These are phyloP conservation scores for Morone chrysops DNA, from an alignment of 2,113 vertebrate genomes.

Conservation along the genomic window DNA sequence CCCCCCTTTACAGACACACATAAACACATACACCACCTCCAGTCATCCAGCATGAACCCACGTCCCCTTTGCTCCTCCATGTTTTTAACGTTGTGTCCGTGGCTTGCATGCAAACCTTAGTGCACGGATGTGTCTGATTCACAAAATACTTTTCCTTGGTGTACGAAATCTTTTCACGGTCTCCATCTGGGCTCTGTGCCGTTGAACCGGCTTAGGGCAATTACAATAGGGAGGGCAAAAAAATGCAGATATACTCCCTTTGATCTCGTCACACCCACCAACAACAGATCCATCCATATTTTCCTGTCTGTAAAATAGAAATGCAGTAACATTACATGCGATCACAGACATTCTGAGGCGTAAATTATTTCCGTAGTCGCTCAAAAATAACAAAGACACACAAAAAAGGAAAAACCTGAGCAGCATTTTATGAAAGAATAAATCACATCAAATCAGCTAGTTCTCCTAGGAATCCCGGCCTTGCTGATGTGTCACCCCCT, in stretches of 20 bases:
- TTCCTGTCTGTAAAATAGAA: not conserved
- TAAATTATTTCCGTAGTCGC: not conserved
- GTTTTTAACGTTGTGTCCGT: not conserved
- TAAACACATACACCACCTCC: not conserved
- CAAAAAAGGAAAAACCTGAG: not conserved
- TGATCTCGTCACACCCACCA: conserved; percentile 3
- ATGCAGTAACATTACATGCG: not conserved
- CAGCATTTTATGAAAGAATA: not conserved
- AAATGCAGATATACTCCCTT: not conserved
- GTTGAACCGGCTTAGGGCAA: conserved; percentile 40
- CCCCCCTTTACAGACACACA: not conserved
- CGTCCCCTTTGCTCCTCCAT: not conserved
- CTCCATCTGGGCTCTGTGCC: conserved; percentile 31
- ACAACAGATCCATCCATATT: not conserved
- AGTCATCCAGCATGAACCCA: conserved; percentile 24
- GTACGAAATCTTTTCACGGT: not conserved
- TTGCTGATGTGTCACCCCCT: not conserved
- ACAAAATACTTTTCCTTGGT: conserved; percentile 20
- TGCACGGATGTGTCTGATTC: conserved; percentile 20
- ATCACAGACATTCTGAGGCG: not conserved
- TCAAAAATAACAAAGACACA: not conserved
- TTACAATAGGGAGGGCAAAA: conserved; percentile 10
- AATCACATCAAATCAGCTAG: not conserved
- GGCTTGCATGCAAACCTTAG: conserved; percentile 14
- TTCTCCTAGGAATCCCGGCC: not conserved